Conservation (phyloP, 2,797 vertebrate species). For the Cynopterus sphinx region DNA sequence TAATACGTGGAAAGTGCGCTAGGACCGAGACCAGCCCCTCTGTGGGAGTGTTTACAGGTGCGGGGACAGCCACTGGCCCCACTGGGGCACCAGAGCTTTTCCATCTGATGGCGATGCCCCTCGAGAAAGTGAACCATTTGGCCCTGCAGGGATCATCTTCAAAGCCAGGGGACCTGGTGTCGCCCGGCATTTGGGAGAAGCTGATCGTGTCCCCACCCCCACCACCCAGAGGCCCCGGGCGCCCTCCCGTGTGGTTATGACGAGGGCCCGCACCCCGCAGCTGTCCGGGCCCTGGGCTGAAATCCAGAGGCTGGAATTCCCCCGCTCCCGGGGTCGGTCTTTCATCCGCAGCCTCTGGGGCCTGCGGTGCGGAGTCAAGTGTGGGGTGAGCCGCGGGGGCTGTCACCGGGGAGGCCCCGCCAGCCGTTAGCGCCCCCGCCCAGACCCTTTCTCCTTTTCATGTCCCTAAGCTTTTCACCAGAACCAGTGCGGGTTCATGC, state of each 20-base stretch:
- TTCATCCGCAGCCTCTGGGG: conserved; percentile 71
- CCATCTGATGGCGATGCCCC: not conserved
- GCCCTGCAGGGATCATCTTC: conserved; percentile 57
- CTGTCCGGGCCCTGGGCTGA: conserved; percentile 67
- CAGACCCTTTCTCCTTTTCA: not conserved
- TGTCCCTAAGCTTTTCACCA: conserved; percentile 43
- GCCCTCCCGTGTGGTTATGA: not conserved
- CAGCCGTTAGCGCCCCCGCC: conserved; percentile 53
- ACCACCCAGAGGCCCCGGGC: conserved; percentile 58
- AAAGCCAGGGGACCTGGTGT: conserved; percentile 57
- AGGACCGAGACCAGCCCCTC: not conserved
- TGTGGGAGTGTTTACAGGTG: not conserved
- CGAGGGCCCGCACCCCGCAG: conserved; percentile 30
- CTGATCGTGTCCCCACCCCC: not conserved
- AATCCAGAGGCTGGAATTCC: conserved; percentile 66
- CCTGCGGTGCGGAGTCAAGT: conserved; percentile 5
- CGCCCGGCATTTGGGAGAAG: conserved; percentile 3
- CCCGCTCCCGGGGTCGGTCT: conserved; percentile 36
- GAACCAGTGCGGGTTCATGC: not conserved
- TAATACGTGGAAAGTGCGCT: not conserved
- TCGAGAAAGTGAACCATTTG: not conserved
- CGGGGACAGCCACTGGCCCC: not conserved
- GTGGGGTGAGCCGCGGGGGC: conserved; percentile 41
- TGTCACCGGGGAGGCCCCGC: not conserved
- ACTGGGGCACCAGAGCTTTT: not conserved